A percentile compares a stretch with the other conserved stretches of the same genome.
These are phyloP conservation scores for Emydoidea blandingii DNA, from an alignment of 2,797 vertebrate species.

Conservation along the genomic window DNA sequence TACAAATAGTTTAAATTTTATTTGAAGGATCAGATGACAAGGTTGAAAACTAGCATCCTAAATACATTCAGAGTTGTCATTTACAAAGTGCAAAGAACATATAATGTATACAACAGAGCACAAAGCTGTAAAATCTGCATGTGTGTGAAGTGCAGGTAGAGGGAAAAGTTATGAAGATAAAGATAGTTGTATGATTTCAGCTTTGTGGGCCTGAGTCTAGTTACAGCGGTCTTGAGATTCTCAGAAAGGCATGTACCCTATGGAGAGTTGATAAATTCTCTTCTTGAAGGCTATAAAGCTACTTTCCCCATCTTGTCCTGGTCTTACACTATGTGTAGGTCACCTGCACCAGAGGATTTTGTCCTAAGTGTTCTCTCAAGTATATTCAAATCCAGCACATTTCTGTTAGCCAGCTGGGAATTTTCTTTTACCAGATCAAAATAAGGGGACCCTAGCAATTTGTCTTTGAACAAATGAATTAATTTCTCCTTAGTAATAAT, in stretches of 20 bases:
- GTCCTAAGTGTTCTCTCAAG: conserved; percentile 6
- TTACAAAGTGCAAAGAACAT: background rate
- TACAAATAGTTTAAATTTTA: background rate
- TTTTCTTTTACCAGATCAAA: background rate
- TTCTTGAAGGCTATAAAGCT: background rate
- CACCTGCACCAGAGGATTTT: background rate
- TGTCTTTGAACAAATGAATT: conserved; percentile 31
- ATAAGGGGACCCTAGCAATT: conserved; percentile 23
- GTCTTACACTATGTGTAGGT: background rate
- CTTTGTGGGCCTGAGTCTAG: background rate
- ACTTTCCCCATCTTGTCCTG: background rate
- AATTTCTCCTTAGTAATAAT: conserved; percentile 24
- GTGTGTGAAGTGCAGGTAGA: background rate
- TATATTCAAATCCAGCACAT: conserved; percentile 37
- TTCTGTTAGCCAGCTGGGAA: background rate
- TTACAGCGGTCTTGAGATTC: background rate
- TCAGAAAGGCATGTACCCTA: background rate
- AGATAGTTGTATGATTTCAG: background rate
- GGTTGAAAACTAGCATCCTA: background rate
- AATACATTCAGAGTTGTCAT: conserved; percentile 9
- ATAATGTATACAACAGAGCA: background rate
- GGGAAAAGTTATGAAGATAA: background rate
- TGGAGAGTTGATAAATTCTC: background rate
- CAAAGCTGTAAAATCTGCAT: rapidly evolving
- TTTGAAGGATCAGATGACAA: background rate